These are phyloP conservation scores for Flexamia atlantica DNA, from an alignment of 2,888 invertebrate genomes.

Conservation along the genomic window DNA sequence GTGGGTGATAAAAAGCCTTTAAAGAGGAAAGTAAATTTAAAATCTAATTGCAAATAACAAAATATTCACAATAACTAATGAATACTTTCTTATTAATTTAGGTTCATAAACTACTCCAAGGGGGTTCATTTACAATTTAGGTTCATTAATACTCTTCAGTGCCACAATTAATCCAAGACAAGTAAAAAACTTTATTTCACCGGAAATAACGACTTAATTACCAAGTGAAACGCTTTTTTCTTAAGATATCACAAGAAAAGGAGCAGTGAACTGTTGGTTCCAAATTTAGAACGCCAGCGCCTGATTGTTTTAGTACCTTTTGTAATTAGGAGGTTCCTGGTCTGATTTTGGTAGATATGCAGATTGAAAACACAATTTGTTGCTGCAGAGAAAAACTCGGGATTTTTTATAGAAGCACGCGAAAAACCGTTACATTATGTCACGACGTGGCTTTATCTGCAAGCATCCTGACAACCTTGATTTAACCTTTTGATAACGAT, in stretches of 20 bases:
- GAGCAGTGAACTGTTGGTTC: neutral
- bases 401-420: conserved; percentile 17
- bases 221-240: too few species aligned
- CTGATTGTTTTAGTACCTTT: neutral
- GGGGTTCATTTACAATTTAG: too few species aligned
- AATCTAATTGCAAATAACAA: too few species aligned
- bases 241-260: neutral
- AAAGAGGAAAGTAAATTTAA: too few species aligned
- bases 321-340: neutral
- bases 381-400: neutral
- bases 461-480: neutral
- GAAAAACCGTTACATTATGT: conserved; percentile 1
- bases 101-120: too few species aligned
- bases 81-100: too few species aligned
- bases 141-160: too few species aligned
- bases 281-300: neutral
- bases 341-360: neutral
- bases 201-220: too few species aligned
- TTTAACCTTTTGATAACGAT: neutral
- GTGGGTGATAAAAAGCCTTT: too few species aligned
- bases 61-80: too few species aligned
- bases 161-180: too few species aligned
- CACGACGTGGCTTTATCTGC: neutral
- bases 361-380: neutral
- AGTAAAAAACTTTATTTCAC: too few species aligned